Evolutionary conservation across 2,113 vertebrate genomes (phyloP).

Genomic region (Thomomys bottae): DNA sequence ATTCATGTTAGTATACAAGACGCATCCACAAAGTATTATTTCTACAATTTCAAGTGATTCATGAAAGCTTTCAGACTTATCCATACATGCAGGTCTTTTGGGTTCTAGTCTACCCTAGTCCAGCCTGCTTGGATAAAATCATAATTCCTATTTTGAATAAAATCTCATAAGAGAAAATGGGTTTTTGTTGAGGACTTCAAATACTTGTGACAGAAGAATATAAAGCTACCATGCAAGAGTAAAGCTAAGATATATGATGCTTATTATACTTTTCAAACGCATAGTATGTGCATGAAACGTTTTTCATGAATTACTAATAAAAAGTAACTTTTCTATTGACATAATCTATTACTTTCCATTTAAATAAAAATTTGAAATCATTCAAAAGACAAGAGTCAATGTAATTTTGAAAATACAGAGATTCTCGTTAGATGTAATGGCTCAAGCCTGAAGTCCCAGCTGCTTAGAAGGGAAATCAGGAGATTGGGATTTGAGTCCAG

Average conservation of each 20-base stretch:
- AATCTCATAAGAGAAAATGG: neutral
- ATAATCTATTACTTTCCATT: constrained; percentile 14
- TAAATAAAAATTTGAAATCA: constrained; percentile 25
- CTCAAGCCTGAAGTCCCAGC: no score
- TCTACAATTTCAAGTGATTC: constrained; percentile 38
- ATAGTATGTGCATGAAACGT: neutral
- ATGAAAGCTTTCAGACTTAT: neutral
- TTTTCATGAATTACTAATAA: constrained; percentile 35
- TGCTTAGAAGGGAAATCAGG: no score
- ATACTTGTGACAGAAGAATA: constrained; percentile 19
- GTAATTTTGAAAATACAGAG: neutral
- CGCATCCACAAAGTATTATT: neutral
- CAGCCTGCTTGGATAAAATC: neutral
- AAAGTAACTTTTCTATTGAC: constrained; percentile 42
- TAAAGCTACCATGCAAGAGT: neutral
- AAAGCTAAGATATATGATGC: neutral
- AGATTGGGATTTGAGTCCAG: no score
- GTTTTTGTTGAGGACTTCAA: constrained; percentile 48
- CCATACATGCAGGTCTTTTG: neutral
- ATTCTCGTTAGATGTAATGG: no score
- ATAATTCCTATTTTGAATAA: constrained; percentile 48
- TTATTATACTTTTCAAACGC: constrained; percentile 39
- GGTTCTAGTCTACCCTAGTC: neutral
- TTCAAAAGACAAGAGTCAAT: neutral
- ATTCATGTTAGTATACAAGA: neutral